Conservation (phyloP, 2,888 invertebrate genomes). For the Lagria hirta region DNA sequence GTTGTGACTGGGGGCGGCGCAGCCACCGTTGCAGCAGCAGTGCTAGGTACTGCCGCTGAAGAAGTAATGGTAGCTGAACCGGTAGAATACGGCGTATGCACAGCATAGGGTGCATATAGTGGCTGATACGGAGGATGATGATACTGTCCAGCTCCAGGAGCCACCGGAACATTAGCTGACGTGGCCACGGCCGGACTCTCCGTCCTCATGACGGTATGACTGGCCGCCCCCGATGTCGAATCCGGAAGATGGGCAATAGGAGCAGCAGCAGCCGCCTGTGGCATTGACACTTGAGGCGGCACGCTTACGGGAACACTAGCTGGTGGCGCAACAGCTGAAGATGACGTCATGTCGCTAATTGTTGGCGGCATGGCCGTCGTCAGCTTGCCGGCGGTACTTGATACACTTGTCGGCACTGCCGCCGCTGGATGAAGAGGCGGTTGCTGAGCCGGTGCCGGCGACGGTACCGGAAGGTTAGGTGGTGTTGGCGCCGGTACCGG, state of each 20-base stretch:
- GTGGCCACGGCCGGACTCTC: slow-evolving; percentile 62
- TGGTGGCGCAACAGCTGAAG: slow-evolving; percentile 32
- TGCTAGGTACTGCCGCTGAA: slow-evolving; percentile 57
- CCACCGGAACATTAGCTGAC: slow-evolving; percentile 53
- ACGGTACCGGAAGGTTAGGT: slow-evolving; percentile 66
- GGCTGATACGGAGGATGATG: slow-evolving; percentile 56
- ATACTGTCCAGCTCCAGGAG: slow-evolving; percentile 56
- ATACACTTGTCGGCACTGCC: too few relatives aligned
- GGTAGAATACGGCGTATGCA: slow-evolving; percentile 67
- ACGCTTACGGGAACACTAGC: slow-evolving; percentile 38
- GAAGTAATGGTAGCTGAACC: slow-evolving; percentile 49
- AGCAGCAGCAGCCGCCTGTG: slow-evolving; percentile 60
- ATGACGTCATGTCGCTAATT: slow-evolving; percentile 22
- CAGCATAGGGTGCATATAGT: slow-evolving; percentile 78
- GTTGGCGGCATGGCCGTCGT: slow-evolving; percentile 23
- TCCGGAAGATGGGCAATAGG: slow-evolving; percentile 53
- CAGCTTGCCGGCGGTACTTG: slow-evolving; percentile 13
- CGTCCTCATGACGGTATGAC: slow-evolving; percentile 51
- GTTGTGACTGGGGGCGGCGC: slow-evolving; percentile 23
- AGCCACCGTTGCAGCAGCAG: slow-evolving; percentile 56
- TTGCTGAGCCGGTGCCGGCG: slow-evolving; percentile 70
- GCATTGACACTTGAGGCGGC: slow-evolving; percentile 55
- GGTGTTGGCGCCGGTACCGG: slow-evolving; percentile 66
- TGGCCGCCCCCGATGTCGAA: slow-evolving; percentile 43
- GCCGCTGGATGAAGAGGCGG: slow-evolving; percentile 54